Evolutionary conservation across 2,888 invertebrate species (phyloP).

Genomic region (Cylloceria caligata): DNA sequence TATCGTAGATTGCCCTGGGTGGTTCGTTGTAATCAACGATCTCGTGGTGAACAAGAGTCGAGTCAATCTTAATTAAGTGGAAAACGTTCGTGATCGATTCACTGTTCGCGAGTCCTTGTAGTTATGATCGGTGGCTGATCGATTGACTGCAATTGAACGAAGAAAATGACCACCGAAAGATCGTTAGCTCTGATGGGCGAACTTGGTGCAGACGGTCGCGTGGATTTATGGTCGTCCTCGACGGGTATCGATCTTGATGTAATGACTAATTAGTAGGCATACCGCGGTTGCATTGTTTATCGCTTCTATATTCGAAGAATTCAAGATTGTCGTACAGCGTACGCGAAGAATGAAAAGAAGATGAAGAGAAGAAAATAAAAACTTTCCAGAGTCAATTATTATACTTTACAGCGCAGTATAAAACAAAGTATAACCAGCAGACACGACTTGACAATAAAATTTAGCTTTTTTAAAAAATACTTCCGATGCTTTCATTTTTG

Average conservation of each 20-base stretch:
- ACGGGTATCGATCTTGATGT: slow-evolving; percentile 21
- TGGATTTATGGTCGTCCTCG: slow-evolving; percentile 58
- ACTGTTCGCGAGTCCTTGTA: slow-evolving; percentile 34
- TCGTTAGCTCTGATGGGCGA: slow-evolving; percentile 63
- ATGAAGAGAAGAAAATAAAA: slow-evolving; percentile 14
- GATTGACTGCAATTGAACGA: slow-evolving; percentile 45
- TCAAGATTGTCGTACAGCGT: slow-evolving; percentile 30
- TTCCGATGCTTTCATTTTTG: not conserved
- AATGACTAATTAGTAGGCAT: slow-evolving; percentile 61
- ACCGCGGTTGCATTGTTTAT: slow-evolving; percentile 58
- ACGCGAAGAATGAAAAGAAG: slow-evolving; percentile 10
- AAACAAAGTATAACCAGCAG: too few species aligned
- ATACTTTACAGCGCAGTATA: not conserved
- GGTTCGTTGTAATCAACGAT: slow-evolving; percentile 29
- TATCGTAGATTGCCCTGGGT: slow-evolving; percentile 8
- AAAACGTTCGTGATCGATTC: slow-evolving; percentile 59
- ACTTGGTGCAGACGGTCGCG: slow-evolving; percentile 39
- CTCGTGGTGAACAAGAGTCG: slow-evolving; percentile 7
- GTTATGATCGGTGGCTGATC: slow-evolving; percentile 65
- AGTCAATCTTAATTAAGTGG: slow-evolving; percentile 63
- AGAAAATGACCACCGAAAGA: slow-evolving; percentile 54
- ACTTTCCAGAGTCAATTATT: slow-evolving; percentile 4
- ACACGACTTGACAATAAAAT: not conserved
- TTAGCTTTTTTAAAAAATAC: not conserved
- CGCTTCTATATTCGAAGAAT: slow-evolving; percentile 56